Evolutionary conservation across 2,888 invertebrate genomes (phyloP).

Genomic region (Spilosoma lubricipeda): DNA sequence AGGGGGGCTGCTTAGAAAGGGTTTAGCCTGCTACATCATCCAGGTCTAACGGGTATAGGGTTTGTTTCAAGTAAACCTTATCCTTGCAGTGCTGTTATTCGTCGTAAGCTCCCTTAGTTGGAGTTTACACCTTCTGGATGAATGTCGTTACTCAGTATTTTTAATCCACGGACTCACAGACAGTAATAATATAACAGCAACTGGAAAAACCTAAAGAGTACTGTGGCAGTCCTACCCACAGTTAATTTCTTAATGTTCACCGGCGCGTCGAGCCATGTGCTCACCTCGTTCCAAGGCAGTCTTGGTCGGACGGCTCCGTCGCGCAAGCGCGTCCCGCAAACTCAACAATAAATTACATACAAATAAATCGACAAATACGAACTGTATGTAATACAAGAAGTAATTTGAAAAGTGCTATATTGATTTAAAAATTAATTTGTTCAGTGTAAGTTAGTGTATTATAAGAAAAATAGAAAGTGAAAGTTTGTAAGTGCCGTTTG

Average conservation of each 20-base stretch:
- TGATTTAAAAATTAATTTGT: background rate
- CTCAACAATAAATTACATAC: background rate
- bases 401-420: background rate
- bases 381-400: background rate
- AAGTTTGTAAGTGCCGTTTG: conserved; percentile 1
- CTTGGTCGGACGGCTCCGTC: background rate
- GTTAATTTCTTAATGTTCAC: background rate
- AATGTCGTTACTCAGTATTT: too few relatives aligned
- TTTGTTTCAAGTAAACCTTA: too few relatives aligned
- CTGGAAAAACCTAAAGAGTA: background rate
- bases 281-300: conserved; percentile 11
- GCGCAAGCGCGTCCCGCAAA: conserved; percentile 4
- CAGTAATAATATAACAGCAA: background rate
- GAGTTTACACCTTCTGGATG: too few relatives aligned
- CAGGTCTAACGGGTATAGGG: too few relatives aligned
- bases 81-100: too few relatives aligned
- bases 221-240: background rate
- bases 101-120: too few relatives aligned
- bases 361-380: conserved; percentile 9
- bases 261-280: conserved; percentile 8
- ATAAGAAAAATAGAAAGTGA: background rate
- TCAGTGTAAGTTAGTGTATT: background rate
- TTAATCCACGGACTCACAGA: too few relatives aligned
- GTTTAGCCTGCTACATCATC: too few relatives aligned
- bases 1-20: too few relatives aligned